Evolutionary conservation across 2,113 vertebrate genomes (phyloP), one percentile per base, ranked within the genome.

Genomic region (Lota lota): DNA sequence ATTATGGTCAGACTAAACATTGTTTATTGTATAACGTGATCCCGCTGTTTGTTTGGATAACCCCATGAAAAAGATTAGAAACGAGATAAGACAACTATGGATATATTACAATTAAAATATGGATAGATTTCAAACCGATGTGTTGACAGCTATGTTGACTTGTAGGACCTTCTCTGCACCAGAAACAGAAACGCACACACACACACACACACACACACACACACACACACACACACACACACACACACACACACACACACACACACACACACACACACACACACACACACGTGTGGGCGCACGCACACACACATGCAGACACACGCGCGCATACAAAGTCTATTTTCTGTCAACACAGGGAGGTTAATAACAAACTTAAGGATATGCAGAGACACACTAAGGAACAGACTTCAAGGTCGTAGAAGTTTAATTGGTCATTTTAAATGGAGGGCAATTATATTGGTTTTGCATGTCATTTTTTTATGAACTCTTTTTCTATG

Each of bases 291-390:
- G n/a, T n/a, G n/a, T n/a, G n/a, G n/a, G n/a, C n/a, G n/a, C n/a
- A n/a, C n/a, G n/a, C n/a, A 51, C 53, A 57, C 61, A 72, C 75
- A 56, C 63, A 65, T 61, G 59, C n/a, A 60, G 64, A 57, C 53
- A 22, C 58, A 15, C 59, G 14, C 22, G 24, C 12, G 0, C 59
- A 17, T 21, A 22, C 61, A 62, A 33, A 64, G 63, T 64, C 36
- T 64, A 20, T 64, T 64, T 64, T 12, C 63, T 50, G 63, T 50
- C 20, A 47, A 64, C 63, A 47, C 0, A 0, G 72, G 68, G 0
- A 28, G 10, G 82, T 84, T 84, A 87, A 87, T 87, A 57, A 76
- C 57, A 74, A 87, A 87, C 68, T 76, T 64, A 0, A 68, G 40
- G 61, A n/a, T 14, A 20, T 22, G 22, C 15, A 61, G 22, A 6